Conservation (phyloP, 2,113 vertebrate species). For the Ramphastos sulfuratus region DNA sequence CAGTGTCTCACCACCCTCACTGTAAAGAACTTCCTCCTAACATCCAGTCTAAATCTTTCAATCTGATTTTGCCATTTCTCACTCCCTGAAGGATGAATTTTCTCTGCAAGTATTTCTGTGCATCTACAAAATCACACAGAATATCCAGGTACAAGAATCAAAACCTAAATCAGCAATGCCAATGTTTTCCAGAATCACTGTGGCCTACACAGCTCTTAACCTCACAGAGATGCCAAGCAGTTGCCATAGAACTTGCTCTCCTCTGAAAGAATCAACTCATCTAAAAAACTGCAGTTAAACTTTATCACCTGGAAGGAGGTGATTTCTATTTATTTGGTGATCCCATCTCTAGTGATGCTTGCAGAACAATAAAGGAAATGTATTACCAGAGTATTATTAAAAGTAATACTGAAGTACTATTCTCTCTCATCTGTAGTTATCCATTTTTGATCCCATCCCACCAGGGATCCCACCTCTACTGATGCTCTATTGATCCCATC, state of each 20-base stretch:
- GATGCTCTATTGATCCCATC: no score
- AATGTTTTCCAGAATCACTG: background rate
- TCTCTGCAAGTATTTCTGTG: background rate
- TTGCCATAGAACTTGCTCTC: background rate
- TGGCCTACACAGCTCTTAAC: background rate
- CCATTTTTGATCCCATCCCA: no score
- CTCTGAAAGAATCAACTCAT: background rate
- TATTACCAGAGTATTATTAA: no score
- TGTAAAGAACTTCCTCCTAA: no score
- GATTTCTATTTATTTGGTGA: background rate
- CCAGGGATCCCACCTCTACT: no score
- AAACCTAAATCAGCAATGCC: background rate
- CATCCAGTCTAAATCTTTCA: no score
- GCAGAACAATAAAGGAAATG: no score
- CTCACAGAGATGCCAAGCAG: background rate
- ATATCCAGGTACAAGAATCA: background rate
- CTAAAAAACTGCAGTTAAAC: background rate
- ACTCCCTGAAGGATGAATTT: background rate
- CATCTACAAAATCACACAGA: background rate
- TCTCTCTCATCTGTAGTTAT: no score
- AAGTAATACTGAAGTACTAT: no score
- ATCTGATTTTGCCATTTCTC: background rate
- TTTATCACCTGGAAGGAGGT: background rate
- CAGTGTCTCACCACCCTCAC: no score
- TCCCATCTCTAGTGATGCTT: background rate